A percentile compares a stretch with the other conserved stretches of the same genome.
Conservation (phyloP, 2,113 vertebrate species). For the human (Homo sapiens) region GRCh38 chr1:64807501-64808000, state of each 20-base stretch:
- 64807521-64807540: background rate
- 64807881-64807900: background rate
- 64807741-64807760: background rate
- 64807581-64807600: background rate
- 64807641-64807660: background rate
- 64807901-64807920: background rate
- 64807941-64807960: background rate
- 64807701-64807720: background rate
- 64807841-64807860: background rate
- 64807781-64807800: background rate
- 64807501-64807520: background rate
- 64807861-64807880: slow-evolving; percentile 5
- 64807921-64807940: background rate
- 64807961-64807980: slow-evolving; percentile 20
- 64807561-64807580: background rate
- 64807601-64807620: background rate
- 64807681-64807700: background rate
- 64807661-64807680: background rate
- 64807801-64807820: background rate
- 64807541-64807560: background rate
- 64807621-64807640: background rate
- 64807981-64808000: background rate
- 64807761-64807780: background rate
- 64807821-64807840: background rate
- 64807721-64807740: slow-evolving; percentile 20